These are phyloP conservation scores for Zaprionus africanus DNA, from an alignment of 1,140 invertebrate genomes.

Conservation along the genomic window DNA sequence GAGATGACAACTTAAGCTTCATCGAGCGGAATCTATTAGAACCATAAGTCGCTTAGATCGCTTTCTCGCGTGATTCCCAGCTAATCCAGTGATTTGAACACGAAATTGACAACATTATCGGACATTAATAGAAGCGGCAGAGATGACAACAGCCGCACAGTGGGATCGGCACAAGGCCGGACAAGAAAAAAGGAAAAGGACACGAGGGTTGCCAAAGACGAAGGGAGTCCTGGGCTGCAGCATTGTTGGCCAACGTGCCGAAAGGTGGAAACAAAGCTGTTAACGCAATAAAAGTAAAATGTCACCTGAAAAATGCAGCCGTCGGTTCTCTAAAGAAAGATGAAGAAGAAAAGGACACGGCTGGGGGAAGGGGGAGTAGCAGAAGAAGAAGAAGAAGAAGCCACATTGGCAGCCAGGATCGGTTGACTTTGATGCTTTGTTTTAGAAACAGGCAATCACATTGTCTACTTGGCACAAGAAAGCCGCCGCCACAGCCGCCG, in stretches of 20 bases:
- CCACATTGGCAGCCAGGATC: slow-evolving; percentile 2
- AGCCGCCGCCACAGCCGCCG: slow-evolving; percentile 4
- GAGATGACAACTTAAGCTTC: slow-evolving; percentile 8
- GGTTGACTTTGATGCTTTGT: slow-evolving; percentile 11
- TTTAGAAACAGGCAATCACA: slow-evolving; percentile 8
- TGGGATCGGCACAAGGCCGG: not conserved
- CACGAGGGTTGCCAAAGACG: not conserved
- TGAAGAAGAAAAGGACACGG: not conserved
- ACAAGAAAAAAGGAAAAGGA: not conserved
- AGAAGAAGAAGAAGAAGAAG: slow-evolving; percentile 9
- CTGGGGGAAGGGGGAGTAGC: too few relatives aligned
- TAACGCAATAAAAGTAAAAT: slow-evolving; percentile 11
- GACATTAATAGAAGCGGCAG: not conserved
- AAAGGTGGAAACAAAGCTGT: slow-evolving; percentile 10
- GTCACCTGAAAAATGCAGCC: slow-evolving; percentile 12
- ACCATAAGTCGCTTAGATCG: not conserved
- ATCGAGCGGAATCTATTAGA: not conserved
- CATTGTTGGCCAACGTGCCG: slow-evolving; percentile 5
- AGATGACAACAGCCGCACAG: slow-evolving; percentile 8
- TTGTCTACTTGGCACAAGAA: not conserved
- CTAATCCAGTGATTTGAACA: not conserved
- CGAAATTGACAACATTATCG: slow-evolving; percentile 12
- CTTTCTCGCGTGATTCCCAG: not conserved
- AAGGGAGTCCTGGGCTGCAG: not conserved
- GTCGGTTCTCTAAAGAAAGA: not conserved